Conservation (phyloP, 2,797 vertebrate genomes). For the Catharus ustulatus region DNA sequence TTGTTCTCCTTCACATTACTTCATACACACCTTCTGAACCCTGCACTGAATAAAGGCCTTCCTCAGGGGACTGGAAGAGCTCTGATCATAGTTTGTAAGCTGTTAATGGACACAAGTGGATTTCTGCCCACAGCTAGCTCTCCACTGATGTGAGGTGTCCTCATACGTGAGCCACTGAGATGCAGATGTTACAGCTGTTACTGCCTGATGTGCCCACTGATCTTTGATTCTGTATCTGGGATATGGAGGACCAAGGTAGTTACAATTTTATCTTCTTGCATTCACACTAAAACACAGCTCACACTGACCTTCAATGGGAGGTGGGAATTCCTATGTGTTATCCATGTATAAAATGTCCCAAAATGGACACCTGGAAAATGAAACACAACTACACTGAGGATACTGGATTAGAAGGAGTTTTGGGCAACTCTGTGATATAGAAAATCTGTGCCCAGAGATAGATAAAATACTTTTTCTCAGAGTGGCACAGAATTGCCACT, state of each 20-base stretch:
- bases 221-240: background rate
- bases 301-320: background rate
- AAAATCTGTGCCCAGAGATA: background rate
- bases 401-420: background rate
- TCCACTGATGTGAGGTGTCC: background rate
- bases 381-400: background rate
- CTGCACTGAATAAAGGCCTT: background rate
- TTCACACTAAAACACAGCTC: background rate
- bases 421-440: background rate
- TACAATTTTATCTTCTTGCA: background rate
- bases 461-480: background rate
- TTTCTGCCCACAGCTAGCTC: background rate
- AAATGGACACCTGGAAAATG: background rate
- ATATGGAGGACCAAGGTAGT: background rate
- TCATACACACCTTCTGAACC: background rate
- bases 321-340: background rate
- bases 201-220: background rate
- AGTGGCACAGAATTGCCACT: background rate
- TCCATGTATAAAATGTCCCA: background rate
- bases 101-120: background rate
- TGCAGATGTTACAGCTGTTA: background rate
- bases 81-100: background rate
- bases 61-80: background rate
- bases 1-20: background rate
- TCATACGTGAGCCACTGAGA: fast-evolving